Conservation (phyloP, 2,113 vertebrate genomes). For the Thamnaconus septentrionalis region DNA sequence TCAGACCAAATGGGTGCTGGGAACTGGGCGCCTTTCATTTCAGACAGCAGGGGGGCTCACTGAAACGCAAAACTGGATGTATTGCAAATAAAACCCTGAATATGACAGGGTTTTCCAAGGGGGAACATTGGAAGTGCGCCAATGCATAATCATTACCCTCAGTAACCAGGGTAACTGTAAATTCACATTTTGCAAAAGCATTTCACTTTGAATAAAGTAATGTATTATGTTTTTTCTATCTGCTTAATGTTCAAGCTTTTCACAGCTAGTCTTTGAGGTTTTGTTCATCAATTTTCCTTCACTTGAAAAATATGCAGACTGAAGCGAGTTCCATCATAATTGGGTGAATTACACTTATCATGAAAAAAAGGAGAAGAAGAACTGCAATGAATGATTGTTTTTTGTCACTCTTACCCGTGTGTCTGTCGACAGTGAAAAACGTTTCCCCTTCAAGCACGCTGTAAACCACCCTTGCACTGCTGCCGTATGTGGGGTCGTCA, state of each 20-base stretch:
- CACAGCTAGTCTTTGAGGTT: too few relatives aligned
- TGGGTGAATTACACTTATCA: not conserved
- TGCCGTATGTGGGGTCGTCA: conserved; percentile 93
- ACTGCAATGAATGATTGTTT: not conserved
- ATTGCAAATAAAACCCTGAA: not conserved
- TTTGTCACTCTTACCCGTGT: conserved; percentile 83
- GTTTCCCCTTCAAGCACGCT: conserved; percentile 93
- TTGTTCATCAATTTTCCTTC: too few relatives aligned
- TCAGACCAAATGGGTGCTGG: conserved; percentile 5
- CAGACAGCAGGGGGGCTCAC: not conserved
- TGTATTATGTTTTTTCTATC: too few relatives aligned
- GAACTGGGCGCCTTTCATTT: not conserved
- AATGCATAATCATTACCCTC: too few relatives aligned
- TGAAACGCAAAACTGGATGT: conserved; percentile 1
- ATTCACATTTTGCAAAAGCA: too few relatives aligned
- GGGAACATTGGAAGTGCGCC: too few relatives aligned
- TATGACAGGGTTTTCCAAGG: not conserved
- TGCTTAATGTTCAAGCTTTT: too few relatives aligned
- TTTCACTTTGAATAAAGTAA: too few relatives aligned
- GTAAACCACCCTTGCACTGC: conserved; percentile 93
- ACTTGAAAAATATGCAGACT: too few relatives aligned
- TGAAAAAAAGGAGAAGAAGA: not conserved
- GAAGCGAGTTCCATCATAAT: too few relatives aligned
- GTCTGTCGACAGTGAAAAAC: conserved; percentile 91
- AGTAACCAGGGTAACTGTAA: too few relatives aligned